Evolutionary conservation across 2,888 invertebrate species (phyloP).

Genomic region (Scaptomyza caliginosa): DNA sequence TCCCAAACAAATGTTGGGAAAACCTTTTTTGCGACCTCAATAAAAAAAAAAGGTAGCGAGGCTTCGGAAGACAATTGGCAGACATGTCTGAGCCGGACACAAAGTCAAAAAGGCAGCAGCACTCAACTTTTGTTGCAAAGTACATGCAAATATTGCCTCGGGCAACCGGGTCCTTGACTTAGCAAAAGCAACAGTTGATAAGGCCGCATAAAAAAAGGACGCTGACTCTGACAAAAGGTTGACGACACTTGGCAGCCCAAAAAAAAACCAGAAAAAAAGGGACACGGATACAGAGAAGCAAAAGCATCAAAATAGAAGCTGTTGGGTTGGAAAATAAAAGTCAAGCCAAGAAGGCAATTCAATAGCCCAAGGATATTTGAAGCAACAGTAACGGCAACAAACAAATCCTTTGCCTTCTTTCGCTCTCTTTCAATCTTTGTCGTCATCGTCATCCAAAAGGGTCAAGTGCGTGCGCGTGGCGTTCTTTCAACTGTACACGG

Average conservation of each 20-base stretch:
- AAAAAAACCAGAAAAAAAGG: too few relatives aligned
- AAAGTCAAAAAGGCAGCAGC: constrained; percentile 19
- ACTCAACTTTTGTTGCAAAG: constrained; percentile 45
- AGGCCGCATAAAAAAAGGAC: constrained; percentile 42
- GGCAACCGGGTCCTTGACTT: constrained; percentile 49
- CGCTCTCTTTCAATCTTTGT: neutral
- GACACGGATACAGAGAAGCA: constrained; percentile 33
- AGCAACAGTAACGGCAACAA: constrained; percentile 20
- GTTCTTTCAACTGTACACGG: constrained; percentile 26
- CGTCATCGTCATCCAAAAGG: constrained; percentile 43
- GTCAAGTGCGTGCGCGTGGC: constrained; percentile 78
- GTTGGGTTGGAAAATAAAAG: constrained; percentile 25
- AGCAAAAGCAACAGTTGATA: constrained; percentile 62
- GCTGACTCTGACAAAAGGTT: constrained; percentile 62
- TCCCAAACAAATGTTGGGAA: constrained; percentile 4
- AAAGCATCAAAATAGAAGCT: constrained; percentile 34
- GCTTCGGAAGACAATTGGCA: constrained; percentile 53
- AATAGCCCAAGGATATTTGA: constrained; percentile 66
- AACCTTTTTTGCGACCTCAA: constrained; percentile 34
- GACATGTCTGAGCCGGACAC: constrained; percentile 56
- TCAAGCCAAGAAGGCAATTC: constrained; percentile 33
- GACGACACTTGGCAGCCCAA: constrained; percentile 50
- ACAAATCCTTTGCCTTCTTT: constrained; percentile 21
- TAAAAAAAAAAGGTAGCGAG: neutral
- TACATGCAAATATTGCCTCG: constrained; percentile 65